Conservation (phyloP, 2,888 invertebrate genomes). For the Mythimna albipuncta region DNA sequence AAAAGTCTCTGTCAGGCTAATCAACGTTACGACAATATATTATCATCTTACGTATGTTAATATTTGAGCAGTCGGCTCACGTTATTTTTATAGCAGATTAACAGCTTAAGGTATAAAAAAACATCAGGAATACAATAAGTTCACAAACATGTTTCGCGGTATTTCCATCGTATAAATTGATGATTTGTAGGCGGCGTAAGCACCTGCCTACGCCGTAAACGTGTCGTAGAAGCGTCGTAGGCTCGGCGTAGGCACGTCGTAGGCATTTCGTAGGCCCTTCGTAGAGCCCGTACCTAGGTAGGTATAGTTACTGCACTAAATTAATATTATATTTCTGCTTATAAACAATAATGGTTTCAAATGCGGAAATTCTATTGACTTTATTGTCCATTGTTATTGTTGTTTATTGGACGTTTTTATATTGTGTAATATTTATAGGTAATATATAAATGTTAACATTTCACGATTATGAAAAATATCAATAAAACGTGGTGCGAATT, state of each 20-base stretch:
- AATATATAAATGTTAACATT: no score
- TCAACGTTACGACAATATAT: slow-evolving; percentile 10
- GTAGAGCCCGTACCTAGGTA: background rate
- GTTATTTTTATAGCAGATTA: slow-evolving; percentile 15
- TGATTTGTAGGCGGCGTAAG: background rate
- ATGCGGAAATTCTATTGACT: background rate
- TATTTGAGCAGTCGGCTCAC: background rate
- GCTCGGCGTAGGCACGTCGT: slow-evolving; percentile 4
- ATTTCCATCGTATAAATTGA: background rate
- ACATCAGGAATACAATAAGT: background rate
- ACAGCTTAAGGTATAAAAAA: background rate
- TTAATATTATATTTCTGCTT: background rate
- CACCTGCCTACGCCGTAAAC: background rate
- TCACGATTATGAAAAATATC: no score
- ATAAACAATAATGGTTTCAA: background rate
- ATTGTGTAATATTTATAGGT: no score
- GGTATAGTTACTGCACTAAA: background rate
- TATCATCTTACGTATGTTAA: slow-evolving; percentile 17
- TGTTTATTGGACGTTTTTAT: no score
- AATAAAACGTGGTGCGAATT: no score
- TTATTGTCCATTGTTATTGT: background rate
- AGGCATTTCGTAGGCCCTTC: background rate
- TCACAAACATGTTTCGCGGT: background rate
- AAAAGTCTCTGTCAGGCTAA: slow-evolving; percentile 1
- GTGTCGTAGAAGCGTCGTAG: background rate